A percentile compares a stretch with the other conserved stretches of the same genome.
phyloP scores from a whole-genome alignment of 2,888 invertebrate genomes.

The Tipula confusa region DNA sequence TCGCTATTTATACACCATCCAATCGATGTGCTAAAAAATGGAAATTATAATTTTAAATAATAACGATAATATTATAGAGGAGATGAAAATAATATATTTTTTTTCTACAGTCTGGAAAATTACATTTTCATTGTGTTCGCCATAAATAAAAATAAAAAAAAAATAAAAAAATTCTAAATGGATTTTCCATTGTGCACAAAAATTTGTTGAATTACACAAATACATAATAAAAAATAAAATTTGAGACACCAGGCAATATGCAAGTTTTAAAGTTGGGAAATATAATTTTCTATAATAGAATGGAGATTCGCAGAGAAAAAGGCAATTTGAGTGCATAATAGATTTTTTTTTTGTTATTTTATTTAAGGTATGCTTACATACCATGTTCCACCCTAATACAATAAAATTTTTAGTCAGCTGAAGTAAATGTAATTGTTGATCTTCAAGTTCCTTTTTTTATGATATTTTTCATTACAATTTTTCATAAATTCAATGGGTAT shows the following conservation, averaged over 20 bases:
- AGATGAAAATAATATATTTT: background rate
- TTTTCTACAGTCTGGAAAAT: conserved; percentile 14
- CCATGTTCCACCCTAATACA: background rate
- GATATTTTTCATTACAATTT: no score
- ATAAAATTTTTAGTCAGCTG: background rate
- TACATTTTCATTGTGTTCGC: conserved; percentile 12
- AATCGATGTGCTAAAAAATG: background rate
- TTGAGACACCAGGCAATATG: background rate
- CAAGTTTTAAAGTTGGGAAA: background rate
- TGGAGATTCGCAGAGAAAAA: background rate
- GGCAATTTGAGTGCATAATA: background rate
- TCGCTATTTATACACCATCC: background rate
- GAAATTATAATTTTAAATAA: conserved; percentile 20
- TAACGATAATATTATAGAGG: background rate
- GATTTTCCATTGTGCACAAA: background rate
- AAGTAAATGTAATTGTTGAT: background rate
- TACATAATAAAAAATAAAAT: background rate
- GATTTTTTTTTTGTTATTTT: background rate
- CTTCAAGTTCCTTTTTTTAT: background rate
- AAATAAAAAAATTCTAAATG: background rate
- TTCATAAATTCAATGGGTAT: no score
- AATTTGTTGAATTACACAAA: background rate
- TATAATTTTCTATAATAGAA: background rate
- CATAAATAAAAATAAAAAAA: background rate
- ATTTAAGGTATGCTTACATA: background rate